Base-by-base conservation (phyloP, 2,888 invertebrate genomes). In the Eristalis pertinax region DNA sequence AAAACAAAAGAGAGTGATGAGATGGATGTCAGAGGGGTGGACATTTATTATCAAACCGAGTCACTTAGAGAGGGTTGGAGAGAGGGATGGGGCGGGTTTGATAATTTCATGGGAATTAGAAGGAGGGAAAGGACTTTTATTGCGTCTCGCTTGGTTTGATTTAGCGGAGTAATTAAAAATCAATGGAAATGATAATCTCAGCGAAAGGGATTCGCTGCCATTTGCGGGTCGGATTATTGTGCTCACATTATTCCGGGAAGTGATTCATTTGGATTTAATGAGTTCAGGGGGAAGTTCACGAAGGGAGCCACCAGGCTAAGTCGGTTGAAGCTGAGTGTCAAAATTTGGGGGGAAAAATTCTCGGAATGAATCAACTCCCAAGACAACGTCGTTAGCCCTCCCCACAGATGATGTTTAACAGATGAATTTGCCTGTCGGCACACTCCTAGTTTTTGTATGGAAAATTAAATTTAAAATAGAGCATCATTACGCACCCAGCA, bases 141-240 rank as follows among this genome's bases (percentile, higher is more conserved):
- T 79, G 50, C 50, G 41, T 43, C 58, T 43, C 38, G 43, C 43
- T 74, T 74, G 78, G 83, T 38, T 83, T 78, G 60, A 50, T 77
- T 67, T 67, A 10, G 19, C 8, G 38, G 13, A 70, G 76, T 76
- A 72, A 81, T 72, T 84, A 72, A 72, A 76, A 76, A 75, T 73
- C 67, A 81, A 84, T 84, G 72, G 63, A 68, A 29, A 72, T 65
- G 41, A 56, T 62, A 76, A 76, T 60, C 56, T 19, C 56, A 22
- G 8, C 11, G 62, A 32, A 73, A 43, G 72, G 72, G 60, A 32
- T 67, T 32, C n/a, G 13, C 64, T 7, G 62, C 35, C 50, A 63
- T 73, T 83, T n/a, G 65, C 11, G 24, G 10, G 35, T 7, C 24
- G 35, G 38, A 38, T 62, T 64, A n/a, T 4, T 13, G 15, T 24